A percentile compares a stretch with the other conserved stretches of the same genome.
These are phyloP conservation scores for Platanista minor DNA, from an alignment of 2,113 vertebrate species.

Conservation along the genomic window DNA sequence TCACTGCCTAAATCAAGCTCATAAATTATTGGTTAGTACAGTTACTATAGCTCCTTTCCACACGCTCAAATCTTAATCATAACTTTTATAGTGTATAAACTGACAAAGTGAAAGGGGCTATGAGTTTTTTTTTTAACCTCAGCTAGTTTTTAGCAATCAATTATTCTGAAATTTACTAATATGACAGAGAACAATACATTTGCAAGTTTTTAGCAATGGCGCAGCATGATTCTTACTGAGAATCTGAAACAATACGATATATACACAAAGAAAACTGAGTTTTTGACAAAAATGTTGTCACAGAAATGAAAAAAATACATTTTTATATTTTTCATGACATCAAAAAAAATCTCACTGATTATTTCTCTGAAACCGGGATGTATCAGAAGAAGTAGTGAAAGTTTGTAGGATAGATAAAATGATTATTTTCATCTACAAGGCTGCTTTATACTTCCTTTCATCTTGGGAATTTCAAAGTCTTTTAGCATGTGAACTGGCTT, in stretches of 20 bases:
- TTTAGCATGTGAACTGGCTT: not conserved
- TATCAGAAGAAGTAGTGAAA: slow-evolving; percentile 6
- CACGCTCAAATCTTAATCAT: slow-evolving; percentile 27
- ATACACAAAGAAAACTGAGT: not conserved
- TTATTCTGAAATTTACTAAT: slow-evolving; percentile 49
- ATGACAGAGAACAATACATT: not conserved
- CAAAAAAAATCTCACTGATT: not conserved
- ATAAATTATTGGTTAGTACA: slow-evolving; percentile 46
- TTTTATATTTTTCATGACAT: not conserved
- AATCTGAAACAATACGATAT: not conserved
- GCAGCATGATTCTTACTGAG: not conserved
- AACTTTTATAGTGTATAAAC: slow-evolving; percentile 28
- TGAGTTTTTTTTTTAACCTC: slow-evolving; percentile 22
- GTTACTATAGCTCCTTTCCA: slow-evolving; percentile 16
- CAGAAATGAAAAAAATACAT: not conserved
- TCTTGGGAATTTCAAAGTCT: slow-evolving; percentile 14
- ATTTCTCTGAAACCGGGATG: not conserved
- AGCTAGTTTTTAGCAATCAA: slow-evolving; percentile 27
- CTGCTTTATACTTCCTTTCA: not conserved
- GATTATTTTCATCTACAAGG: not conserved
- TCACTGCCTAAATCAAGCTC: slow-evolving; percentile 30
- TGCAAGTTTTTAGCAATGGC: not conserved
- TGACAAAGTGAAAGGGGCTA: slow-evolving; percentile 44
- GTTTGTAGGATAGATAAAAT: slow-evolving; percentile 29
- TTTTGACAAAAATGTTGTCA: slow-evolving; percentile 20